Evolutionary conservation across 1,140 invertebrate species (phyloP), one percentile per base, ranked within the genome.

Genomic region (Aphidius ervi): DNA sequence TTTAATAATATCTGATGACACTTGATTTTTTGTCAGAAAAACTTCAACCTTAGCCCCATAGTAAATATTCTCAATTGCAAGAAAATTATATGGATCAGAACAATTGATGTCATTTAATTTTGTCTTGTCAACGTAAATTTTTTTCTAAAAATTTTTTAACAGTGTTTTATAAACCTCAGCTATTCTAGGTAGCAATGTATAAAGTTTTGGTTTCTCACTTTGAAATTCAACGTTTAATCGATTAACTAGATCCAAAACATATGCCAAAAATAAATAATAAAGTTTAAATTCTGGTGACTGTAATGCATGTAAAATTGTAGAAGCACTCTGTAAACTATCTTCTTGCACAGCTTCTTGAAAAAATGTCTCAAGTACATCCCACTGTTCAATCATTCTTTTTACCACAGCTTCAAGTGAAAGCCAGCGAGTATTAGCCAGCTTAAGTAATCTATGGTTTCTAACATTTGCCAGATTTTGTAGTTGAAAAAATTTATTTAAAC

Each of bases 391-490:
- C 46, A 48, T 48, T 48, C 46, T 9, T n/a, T 48, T 48, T 1
- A 16, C 1, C 46, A 48, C 46, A 6, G 46, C 46, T 16, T 48
- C 9, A 6, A 48, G n/a, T 9, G 46, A 48, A 9, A 48, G 20
- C 46, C 46, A 48, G 20, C 46, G 68, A 70, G 49, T 68, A 16
- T 16, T 16, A 16, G 16, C 16, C 16, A 16, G 16, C 16, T 16
- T 16, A 16, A 16, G 16, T 0, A 16, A 16, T 16, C 16, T 16
- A 16, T 16, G 16, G 16, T 16, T 16, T 16, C 16, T 16, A 16
- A 16, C 16, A 1, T 16, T 16, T 16, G 16, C 16, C 0, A 16
- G 16, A 16, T 16, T 16, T 16, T 16, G 16, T 16, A 1, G 16
- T 16, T 16, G 16, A 16, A 16, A 16, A 16, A 16, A 16, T 16